phyloP scores from a whole-genome alignment of 2,888 invertebrate species.

The Drosophila gaucha region DNA sequence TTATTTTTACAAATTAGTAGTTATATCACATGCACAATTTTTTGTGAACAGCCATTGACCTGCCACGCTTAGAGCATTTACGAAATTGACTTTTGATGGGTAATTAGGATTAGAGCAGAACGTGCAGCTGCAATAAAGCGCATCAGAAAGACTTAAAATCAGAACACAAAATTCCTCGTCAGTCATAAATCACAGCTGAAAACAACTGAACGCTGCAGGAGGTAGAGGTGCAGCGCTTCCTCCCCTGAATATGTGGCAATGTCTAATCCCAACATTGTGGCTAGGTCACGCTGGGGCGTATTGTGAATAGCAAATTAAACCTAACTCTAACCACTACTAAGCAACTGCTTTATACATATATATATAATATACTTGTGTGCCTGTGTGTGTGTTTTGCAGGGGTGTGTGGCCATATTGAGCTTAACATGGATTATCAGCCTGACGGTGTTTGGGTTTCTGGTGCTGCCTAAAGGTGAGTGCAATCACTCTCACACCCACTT shows the following conservation, averaged over 20 bases:
- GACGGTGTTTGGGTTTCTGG: constrained; percentile 92
- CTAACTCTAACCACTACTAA: constrained; percentile 16
- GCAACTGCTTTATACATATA: not conserved
- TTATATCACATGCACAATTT: not conserved
- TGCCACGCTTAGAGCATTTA: constrained; percentile 1
- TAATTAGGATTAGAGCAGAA: constrained; percentile 37
- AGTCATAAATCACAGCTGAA: constrained; percentile 66
- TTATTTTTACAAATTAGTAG: no score
- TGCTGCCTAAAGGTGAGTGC: constrained; percentile 89
- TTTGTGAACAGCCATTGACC: not conserved
- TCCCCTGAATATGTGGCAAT: constrained; percentile 17
- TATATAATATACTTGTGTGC: constrained; percentile 7
- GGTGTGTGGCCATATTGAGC: constrained; percentile 93
- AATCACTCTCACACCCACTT: not conserved
- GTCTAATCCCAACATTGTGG: constrained; percentile 5
- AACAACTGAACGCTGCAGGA: not conserved
- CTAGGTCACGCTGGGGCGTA: not conserved
- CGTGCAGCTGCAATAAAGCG: constrained; percentile 41
- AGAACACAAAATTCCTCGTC: constrained; percentile 56
- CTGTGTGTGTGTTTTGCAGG: constrained; percentile 85
- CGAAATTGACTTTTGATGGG: constrained; percentile 46
- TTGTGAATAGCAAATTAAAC: constrained; percentile 31
- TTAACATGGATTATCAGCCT: constrained; percentile 94
- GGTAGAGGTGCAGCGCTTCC: not conserved
- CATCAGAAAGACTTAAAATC: constrained; percentile 44